These are phyloP conservation scores for Megamerina dolium DNA, from an alignment of 2,888 invertebrate species.

Conservation along the genomic window DNA sequence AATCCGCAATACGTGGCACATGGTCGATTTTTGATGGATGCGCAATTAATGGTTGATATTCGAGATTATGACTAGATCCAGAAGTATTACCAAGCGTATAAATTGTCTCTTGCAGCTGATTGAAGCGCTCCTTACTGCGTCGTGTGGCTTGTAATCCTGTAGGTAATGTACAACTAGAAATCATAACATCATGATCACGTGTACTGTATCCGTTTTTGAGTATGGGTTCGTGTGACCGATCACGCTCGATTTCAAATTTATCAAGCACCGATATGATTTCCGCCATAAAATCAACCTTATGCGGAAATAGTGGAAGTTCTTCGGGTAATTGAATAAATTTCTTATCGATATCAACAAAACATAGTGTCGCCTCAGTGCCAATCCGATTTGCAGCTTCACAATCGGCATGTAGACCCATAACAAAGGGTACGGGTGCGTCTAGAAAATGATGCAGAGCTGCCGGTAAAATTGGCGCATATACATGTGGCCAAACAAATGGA, in stretches of 20 bases:
- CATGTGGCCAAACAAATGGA: constrained; percentile 97
- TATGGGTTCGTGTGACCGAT: constrained; percentile 40
- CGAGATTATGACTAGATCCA: constrained; percentile 48
- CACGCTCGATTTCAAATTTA: constrained; percentile 59
- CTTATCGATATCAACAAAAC: constrained; percentile 93
- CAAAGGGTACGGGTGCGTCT: constrained; percentile 98
- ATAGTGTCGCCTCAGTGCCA: constrained; percentile 79
- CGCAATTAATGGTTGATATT: constrained; percentile 45
- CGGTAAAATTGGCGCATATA: constrained; percentile 97
- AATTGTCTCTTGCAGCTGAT: constrained; percentile 61
- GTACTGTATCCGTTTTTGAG: constrained; percentile 37
- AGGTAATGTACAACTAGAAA: constrained; percentile 72
- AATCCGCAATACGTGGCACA: constrained; percentile 78
- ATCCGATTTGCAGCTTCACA: constrained; percentile 59
- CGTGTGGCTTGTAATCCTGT: constrained; percentile 49
- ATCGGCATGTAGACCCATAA: constrained; percentile 83
- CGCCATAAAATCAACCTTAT: constrained; percentile 76
- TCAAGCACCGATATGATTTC: constrained; percentile 73
- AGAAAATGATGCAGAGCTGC: constrained; percentile 91
- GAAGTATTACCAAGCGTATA: constrained; percentile 51
- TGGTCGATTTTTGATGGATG: constrained; percentile 58
- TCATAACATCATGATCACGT: constrained; percentile 60
- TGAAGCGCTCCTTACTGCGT: constrained; percentile 57
- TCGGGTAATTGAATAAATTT: constrained; percentile 90
- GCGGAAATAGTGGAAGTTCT: constrained; percentile 89